These are phyloP conservation scores for Drosophila kepulauana DNA, from an alignment of 1,140 invertebrate species.

Conservation along the genomic window DNA sequence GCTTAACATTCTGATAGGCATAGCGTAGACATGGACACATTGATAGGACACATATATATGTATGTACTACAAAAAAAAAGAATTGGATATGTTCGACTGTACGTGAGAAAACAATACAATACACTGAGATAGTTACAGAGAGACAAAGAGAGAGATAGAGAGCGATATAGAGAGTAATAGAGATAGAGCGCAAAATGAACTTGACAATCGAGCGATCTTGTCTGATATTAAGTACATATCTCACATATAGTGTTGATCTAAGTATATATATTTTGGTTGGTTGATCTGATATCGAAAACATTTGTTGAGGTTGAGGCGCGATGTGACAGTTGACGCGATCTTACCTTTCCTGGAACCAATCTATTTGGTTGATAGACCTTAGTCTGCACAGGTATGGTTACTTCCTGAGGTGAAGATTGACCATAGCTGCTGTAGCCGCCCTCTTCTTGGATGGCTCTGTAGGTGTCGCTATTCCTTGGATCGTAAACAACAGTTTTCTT, in stretches of 20 bases:
- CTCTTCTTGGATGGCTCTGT: constrained; percentile 92
- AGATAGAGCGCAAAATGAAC: constrained; percentile 42
- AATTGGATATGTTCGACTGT: constrained; percentile 52
- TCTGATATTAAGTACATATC: constrained; percentile 34
- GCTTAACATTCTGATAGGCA: constrained; percentile 50
- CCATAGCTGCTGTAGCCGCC: constrained; percentile 85
- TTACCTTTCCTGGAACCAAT: constrained; percentile 87
- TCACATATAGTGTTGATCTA: constrained; percentile 58
- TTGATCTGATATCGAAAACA: constrained; percentile 39
- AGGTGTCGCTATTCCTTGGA: constrained; percentile 93
- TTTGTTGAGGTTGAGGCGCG: constrained; percentile 39
- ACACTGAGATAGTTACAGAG: constrained; percentile 46
- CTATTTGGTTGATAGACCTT: constrained; percentile 90
- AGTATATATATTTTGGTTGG: constrained; percentile 30
- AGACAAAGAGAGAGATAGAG: constrained; percentile 21
- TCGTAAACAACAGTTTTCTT: constrained; percentile 92
- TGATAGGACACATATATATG: constrained; percentile 44
- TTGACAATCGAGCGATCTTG: constrained; percentile 51
- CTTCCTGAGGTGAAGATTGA: constrained; percentile 88
- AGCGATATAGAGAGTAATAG: constrained; percentile 23
- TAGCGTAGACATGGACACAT: constrained; percentile 36
- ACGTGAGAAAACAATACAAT: constrained; percentile 48
- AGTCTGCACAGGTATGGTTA: constrained; percentile 88
- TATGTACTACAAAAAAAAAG: constrained; percentile 46
- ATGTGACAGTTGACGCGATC: constrained; percentile 67